Evolutionary conservation across 2,888 invertebrate genomes (phyloP).

Genomic region (Tachina grossa): DNA sequence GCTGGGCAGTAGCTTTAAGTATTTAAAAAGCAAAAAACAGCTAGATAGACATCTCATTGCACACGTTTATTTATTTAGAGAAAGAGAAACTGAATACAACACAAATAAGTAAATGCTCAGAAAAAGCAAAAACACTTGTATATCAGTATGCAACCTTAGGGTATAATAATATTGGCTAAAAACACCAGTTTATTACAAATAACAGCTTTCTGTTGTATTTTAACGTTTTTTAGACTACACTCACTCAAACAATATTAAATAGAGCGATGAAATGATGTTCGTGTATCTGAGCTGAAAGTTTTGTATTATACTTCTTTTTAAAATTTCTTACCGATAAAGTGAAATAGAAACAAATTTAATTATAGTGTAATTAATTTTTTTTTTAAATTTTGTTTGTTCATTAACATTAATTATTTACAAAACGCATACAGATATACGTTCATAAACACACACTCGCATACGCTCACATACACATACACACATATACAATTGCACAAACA

Average conservation of each 20-base stretch:
- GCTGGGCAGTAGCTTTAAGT: background rate
- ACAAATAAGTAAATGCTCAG: background rate
- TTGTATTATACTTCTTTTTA: slow-evolving; percentile 12
- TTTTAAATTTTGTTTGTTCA: slow-evolving; percentile 64
- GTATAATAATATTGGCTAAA: slow-evolving; percentile 50
- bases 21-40: background rate
- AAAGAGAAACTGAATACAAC: slow-evolving; percentile 47
- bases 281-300: slow-evolving; percentile 36
- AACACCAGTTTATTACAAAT: slow-evolving; percentile 49
- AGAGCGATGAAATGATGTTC: slow-evolving; percentile 42
- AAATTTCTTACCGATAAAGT: slow-evolving; percentile 41
- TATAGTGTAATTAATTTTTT: slow-evolving; percentile 20
- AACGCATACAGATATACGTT: slow-evolving; percentile 11
- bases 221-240: background rate
- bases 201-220: slow-evolving; percentile 29
- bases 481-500: slow-evolving; percentile 13
- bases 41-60: slow-evolving; percentile 6
- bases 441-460: slow-evolving; percentile 7
- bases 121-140: slow-evolving; percentile 51
- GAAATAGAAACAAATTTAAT: slow-evolving; percentile 61
- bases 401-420: slow-evolving; percentile 59
- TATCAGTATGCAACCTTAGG: slow-evolving; percentile 25
- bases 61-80: slow-evolving; percentile 56
- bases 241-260: slow-evolving; percentile 44
- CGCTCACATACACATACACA: slow-evolving; percentile 5